A percentile compares a stretch with the other conserved stretches of the same genome.
phyloP scores from a whole-genome alignment of 1,140 invertebrate species.

The Venturia canescens region DNA sequence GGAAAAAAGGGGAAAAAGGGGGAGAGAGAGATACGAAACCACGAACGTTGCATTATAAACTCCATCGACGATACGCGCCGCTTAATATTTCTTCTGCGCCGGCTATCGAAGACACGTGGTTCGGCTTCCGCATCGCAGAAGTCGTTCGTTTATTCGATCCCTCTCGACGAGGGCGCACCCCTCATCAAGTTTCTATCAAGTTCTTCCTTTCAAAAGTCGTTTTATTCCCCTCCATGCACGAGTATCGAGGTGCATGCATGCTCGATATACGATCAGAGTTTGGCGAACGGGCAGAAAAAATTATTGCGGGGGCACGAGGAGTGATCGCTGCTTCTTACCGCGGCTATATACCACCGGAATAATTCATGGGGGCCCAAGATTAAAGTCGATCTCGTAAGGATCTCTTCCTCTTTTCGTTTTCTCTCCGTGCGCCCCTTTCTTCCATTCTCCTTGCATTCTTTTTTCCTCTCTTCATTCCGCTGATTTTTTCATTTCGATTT shows the following conservation, averaged over 20 bases:
- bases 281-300: background rate
- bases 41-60: no score
- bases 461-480: background rate
- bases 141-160: conserved; percentile 13
- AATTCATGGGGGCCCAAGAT: conserved; percentile 25
- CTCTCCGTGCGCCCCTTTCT: background rate
- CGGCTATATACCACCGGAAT: conserved; percentile 23
- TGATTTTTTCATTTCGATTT: background rate
- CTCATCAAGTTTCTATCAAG: conserved; percentile 14
- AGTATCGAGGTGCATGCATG: background rate
- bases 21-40: no score
- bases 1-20: no score
- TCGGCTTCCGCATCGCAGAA: conserved; percentile 3
- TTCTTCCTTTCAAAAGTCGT: conserved; percentile 6
- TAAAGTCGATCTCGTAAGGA: conserved; percentile 32
- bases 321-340: conserved; percentile 4
- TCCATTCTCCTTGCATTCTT: background rate
- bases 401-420: conserved; percentile 24
- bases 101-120: background rate
- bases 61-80: no score
- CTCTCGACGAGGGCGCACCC: background rate
- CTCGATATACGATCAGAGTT: background rate
- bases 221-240: background rate
- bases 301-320: conserved; percentile 22
- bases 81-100: no score